These are phyloP conservation scores for Heliconius sara DNA, from an alignment of 2,888 invertebrate genomes.

Conservation along the genomic window DNA sequence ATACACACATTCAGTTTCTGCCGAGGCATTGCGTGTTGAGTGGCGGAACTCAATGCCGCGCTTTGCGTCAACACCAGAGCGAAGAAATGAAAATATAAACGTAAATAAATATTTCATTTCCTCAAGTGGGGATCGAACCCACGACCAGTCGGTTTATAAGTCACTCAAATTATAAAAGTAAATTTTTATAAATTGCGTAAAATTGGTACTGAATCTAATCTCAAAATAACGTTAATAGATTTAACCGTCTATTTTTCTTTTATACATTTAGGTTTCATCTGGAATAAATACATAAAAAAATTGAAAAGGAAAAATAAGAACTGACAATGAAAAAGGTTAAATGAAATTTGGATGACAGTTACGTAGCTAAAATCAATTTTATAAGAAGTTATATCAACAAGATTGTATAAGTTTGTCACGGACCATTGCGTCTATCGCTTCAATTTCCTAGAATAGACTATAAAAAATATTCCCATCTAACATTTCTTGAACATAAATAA, in stretches of 20 bases:
- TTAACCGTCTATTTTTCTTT: background rate
- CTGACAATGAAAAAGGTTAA: background rate
- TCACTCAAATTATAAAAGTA: too few relatives aligned
- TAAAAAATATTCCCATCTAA: background rate
- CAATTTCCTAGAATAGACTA: conserved; percentile 2
- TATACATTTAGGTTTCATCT: too few relatives aligned
- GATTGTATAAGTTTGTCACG: conserved; percentile 19
- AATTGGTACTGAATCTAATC: too few relatives aligned
- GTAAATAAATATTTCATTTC: too few relatives aligned
- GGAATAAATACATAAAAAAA: background rate
- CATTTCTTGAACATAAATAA: background rate
- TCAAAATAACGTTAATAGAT: background rate
- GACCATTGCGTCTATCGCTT: conserved; percentile 7
- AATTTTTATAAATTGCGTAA: too few relatives aligned
- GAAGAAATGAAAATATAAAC: too few relatives aligned
- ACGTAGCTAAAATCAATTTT: conserved; percentile 23
- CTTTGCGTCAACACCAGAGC: too few relatives aligned
- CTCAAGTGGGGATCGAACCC: too few relatives aligned
- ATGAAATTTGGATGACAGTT: conserved; percentile 11
- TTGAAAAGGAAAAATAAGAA: background rate
- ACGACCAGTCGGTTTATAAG: too few relatives aligned
- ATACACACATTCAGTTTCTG: too few relatives aligned
- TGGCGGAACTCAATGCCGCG: too few relatives aligned
- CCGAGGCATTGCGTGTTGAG: too few relatives aligned
- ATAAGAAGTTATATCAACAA: conserved; percentile 20